Evolutionary conservation across 2,113 vertebrate genomes (phyloP).

Genomic region (Cyprinus carpio): DNA sequence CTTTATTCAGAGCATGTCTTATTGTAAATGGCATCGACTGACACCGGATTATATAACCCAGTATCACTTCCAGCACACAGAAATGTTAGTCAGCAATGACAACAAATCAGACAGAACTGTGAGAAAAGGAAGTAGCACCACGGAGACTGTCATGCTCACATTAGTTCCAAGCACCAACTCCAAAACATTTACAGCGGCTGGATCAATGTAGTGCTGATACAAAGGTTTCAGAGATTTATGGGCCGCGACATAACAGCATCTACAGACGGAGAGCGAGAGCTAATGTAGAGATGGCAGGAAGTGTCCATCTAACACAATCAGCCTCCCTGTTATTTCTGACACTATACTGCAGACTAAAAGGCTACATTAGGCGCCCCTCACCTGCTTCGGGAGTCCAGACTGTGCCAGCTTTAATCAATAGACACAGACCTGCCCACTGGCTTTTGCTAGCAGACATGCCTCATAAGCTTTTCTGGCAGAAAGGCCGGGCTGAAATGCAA

Average conservation of each 20-base stretch:
- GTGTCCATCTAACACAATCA: slow-evolving; percentile 40
- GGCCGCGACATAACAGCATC: slow-evolving; percentile 4
- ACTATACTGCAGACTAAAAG: slow-evolving; percentile 15
- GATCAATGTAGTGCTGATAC: slow-evolving; percentile 40
- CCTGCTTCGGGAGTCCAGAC: slow-evolving; percentile 3
- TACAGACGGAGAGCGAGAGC: neutral
- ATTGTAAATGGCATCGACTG: slow-evolving; percentile 36
- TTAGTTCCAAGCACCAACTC: slow-evolving; percentile 8
- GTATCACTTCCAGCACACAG: slow-evolving; percentile 28
- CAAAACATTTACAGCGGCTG: slow-evolving; percentile 26
- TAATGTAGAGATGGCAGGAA: slow-evolving; percentile 29
- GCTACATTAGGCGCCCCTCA: slow-evolving; percentile 30
- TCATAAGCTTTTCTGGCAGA: slow-evolving; percentile 40
- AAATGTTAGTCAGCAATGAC: slow-evolving; percentile 33
- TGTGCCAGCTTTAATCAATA: slow-evolving; percentile 48
- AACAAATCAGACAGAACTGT: slow-evolving; percentile 29
- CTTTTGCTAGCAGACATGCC: slow-evolving; percentile 33
- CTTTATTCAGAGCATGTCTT: slow-evolving; percentile 34
- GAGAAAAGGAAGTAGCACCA: slow-evolving; percentile 9
- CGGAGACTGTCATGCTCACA: neutral
- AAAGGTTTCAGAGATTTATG: slow-evolving; percentile 29
- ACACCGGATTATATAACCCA: slow-evolving; percentile 12
- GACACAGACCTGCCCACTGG: slow-evolving; percentile 43
- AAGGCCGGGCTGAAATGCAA: slow-evolving; percentile 5
- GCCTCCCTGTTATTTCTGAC: slow-evolving; percentile 48